These are phyloP conservation scores for Nomada ferruginata DNA, from an alignment of 2,888 invertebrate species.

Conservation along the genomic window DNA sequence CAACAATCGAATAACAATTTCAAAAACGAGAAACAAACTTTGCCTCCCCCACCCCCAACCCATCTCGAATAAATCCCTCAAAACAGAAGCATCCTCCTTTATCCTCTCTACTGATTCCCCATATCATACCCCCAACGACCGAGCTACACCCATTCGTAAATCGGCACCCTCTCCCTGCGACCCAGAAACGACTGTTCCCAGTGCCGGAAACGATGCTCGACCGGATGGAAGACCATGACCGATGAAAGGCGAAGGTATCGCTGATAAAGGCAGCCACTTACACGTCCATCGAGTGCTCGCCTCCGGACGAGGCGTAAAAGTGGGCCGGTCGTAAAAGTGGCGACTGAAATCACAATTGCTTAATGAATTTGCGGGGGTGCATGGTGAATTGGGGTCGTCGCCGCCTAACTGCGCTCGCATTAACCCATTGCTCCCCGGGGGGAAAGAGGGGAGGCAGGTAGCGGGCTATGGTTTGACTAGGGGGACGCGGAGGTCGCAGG, in stretches of 20 bases:
- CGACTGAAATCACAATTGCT: slow-evolving; percentile 75
- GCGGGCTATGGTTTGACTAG: not conserved
- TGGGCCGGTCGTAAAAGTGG: slow-evolving; percentile 64
- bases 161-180: too few relatives aligned
- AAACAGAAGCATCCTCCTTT: too few relatives aligned
- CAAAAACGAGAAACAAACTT: too few relatives aligned
- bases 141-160: not conserved
- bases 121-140: too few relatives aligned
- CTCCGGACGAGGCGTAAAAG: slow-evolving; percentile 60
- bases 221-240: slow-evolving; percentile 19
- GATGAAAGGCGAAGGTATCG: not conserved
- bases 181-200: not conserved
- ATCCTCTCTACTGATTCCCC: too few relatives aligned
- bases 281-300: slow-evolving; percentile 29
- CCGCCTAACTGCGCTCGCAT: slow-evolving; percentile 69
- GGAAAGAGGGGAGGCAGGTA: slow-evolving; percentile 6
- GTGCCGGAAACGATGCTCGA: slow-evolving; percentile 11
- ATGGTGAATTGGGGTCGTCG: slow-evolving; percentile 69
- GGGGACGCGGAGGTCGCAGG: not conserved
- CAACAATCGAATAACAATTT: too few relatives aligned
- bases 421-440: slow-evolving; percentile 62
- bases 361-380: slow-evolving; percentile 73
- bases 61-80: too few relatives aligned
- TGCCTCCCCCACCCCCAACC: too few relatives aligned
- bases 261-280: slow-evolving; percentile 40